Evolutionary conservation across 1,140 invertebrate genomes (phyloP).

Genomic region (Nomia melanderi): DNA sequence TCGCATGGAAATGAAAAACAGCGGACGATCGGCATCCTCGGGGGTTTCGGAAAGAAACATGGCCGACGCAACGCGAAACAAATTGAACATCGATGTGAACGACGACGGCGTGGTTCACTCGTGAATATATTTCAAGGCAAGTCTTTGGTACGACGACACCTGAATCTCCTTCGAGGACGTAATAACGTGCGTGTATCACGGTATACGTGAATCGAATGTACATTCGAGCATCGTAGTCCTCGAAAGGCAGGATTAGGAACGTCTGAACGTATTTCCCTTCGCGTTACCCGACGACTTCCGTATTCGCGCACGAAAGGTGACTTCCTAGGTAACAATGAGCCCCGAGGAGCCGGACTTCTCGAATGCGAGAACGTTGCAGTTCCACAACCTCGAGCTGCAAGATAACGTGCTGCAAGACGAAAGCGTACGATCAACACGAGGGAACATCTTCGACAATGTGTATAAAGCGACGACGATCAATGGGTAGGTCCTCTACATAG

Average conservation of each 20-base stretch:
- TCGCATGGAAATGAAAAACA: not conserved
- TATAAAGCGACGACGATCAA: conserved; percentile 49
- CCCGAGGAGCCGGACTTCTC: conserved; percentile 48
- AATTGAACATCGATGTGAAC: conserved; percentile 13
- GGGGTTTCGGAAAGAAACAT: not conserved
- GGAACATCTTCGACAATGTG: conserved; percentile 38
- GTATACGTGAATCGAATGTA: conserved; percentile 1
- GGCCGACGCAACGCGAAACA: not conserved
- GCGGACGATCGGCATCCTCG: not conserved
- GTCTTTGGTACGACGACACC: not conserved
- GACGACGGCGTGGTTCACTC: not conserved
- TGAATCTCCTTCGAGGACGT: not conserved
- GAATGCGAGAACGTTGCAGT: conserved; percentile 48
- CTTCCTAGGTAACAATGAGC: conserved; percentile 20
- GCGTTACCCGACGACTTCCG: conserved; percentile 1
- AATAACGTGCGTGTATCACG: not conserved
- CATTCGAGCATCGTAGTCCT: not conserved
- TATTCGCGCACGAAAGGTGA: not conserved
- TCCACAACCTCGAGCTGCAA: conserved; percentile 26
- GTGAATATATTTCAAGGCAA: not conserved
- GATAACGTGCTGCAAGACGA: conserved; percentile 24
- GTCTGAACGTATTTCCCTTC: not conserved
- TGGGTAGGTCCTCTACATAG: conserved; percentile 36
- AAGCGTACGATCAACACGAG: conserved; percentile 7
- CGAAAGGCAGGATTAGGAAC: not conserved